Evolutionary conservation across 92 coral and sea anemone genomes (phyloP), one percentile per base, ranked within the genome.

Genomic region (Zoanthus gigantus): DNA sequence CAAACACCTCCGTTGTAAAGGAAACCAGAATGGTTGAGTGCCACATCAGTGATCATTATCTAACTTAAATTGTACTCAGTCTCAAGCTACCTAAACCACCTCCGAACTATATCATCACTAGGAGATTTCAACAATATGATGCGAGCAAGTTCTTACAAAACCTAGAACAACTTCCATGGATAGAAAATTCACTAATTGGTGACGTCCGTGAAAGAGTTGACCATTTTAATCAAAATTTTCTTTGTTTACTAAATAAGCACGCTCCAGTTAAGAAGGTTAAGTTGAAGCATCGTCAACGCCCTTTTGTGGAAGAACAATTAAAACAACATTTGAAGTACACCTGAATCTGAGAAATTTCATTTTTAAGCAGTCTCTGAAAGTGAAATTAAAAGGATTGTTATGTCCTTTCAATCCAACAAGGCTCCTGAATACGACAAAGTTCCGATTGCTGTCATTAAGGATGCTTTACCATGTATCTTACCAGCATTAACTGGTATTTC

Each of bases 131-230:
- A 80, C 58, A 75, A 23, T 86, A 23, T 23, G 23, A 83, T 74
- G 89, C 42, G 53, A 54, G 54, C 31, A 31, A 53, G 82, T 78
- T 88, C 48, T 72, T 53, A 34, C 60, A 71, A 46, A 61, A 69
- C 14, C 14, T 74, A 42, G 78, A 14, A 9, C 93, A 80, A 79
- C 78, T 71, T 74, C 54, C 90, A 11, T 79, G 88, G 93, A 29
- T 52, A 37, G 88, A 77, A 31, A 89, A 74, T 72, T 14, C 65
- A 10, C 72, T 86, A n/a, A 79, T 79, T 53, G 90, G 68, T 74
- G 91, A 87, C 76, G 90, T 48, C 15, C 87, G 77, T 81, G 61
- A 82, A 60, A 90, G 66, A 82, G 84, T 90, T 46, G 78, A 90
- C 71, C 81, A 90, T 67, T 78, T 90, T 61, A 86, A 85, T 71